Evolutionary conservation across 2,113 vertebrate species (phyloP), one percentile per base, ranked within the genome.

Genomic region (Coptodon rendalli): DNA sequence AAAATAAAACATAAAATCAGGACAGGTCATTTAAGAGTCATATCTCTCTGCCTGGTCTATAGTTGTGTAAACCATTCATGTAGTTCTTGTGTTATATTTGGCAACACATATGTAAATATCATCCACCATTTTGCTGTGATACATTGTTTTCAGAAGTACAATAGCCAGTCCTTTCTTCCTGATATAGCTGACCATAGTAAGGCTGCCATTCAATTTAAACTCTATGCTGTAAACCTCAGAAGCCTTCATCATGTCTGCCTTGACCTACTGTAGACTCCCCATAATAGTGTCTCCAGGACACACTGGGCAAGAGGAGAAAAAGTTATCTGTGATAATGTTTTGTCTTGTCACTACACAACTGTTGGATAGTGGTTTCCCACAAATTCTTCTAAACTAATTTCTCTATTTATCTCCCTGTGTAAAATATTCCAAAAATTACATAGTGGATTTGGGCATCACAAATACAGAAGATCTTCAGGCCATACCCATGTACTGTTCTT

Each of bases 401-500:
- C 52, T 3, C 0, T n/a, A 0, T 54, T 54, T 54, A 54, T 1
- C 52, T 22, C n/a, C n/a, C n/a, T 12, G 5, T 54, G 5, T 22
- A 54, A 54, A 1, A 11, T 54, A 54, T 54, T 54, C n/a, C n/a
- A 54, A 6, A 54, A 12, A 54, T 54, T 0, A 22, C 3, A 11
- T 54, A 0, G 2, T 6, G 10, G 53, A 12, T 54, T n/a, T 24
- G n/a, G 6, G 53, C 53, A 54, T 54, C n/a, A 54, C 53, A 24
- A 36, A 9, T 9, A 8, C 3, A 36, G 34, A 9, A 36, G 34
- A 24, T 24, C 0, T 54, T 54, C 52, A 54, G 52, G 52, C 10
- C 53, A 54, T 54, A 54, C 10, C 0, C 52, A 54, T 54, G 3
- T 22, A 22, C n/a, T 54, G 10, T 22, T 54, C 52, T 22, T 54